phyloP scores from a whole-genome alignment of 1,140 invertebrate species.

The Rhynchophorus ferrugineus region DNA sequence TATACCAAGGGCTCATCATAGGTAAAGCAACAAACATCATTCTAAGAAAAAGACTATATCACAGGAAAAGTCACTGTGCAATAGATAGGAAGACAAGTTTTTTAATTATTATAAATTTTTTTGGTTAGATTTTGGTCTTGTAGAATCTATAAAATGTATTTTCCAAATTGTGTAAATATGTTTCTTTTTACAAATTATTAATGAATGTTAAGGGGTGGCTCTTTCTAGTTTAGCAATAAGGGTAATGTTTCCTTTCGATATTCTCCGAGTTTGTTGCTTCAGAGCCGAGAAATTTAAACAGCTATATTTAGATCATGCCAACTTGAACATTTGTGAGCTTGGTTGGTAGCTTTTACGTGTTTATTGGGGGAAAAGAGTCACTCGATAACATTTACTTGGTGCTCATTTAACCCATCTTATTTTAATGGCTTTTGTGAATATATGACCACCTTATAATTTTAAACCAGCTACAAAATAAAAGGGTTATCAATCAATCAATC shows the following conservation, averaged over 20 bases:
- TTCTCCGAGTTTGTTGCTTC: constrained; percentile 20
- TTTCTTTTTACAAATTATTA: not conserved
- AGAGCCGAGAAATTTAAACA: constrained; percentile 12
- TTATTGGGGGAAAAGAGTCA: constrained; percentile 14
- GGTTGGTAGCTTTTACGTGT: constrained; percentile 19
- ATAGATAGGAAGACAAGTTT: constrained; percentile 17
- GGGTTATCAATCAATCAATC: no score
- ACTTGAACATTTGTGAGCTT: constrained; percentile 25
- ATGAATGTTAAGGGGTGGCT: constrained; percentile 6
- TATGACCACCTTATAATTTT: no score
- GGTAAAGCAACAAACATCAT: constrained; percentile 26
- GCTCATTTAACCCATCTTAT: not conserved
- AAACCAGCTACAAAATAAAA: no score
- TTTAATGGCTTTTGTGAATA: constrained; percentile 6
- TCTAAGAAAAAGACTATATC: constrained; percentile 7
- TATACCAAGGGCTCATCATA: constrained; percentile 36
- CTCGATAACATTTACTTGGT: constrained; percentile 10
- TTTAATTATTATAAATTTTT: constrained; percentile 4
- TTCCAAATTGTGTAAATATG: constrained; percentile 6
- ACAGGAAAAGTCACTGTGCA: constrained; percentile 16
- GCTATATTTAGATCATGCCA: constrained; percentile 32
- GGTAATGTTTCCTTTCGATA: not conserved
- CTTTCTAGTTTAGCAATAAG: not conserved
- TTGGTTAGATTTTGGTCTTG: not conserved
- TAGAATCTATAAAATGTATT: not conserved